Base-by-base conservation (phyloP, 2,888 invertebrate genomes). In the Xylota sylvarum region DNA sequence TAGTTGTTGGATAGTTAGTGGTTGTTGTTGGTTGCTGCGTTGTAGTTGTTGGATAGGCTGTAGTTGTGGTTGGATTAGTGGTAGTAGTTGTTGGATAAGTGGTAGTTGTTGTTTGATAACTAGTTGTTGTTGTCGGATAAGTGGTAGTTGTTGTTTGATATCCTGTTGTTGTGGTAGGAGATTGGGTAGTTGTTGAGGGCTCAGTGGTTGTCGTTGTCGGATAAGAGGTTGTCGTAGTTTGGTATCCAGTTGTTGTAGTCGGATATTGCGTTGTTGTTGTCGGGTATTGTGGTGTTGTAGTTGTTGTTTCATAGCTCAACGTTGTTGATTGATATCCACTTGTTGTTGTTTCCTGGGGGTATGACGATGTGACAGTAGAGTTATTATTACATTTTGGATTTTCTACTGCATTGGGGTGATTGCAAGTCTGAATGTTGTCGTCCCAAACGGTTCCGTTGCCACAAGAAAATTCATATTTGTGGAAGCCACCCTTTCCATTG, bases 371-470 rank as follows among this genome's bases (percentile, higher is more conserved):
- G 5, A 43, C 14, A 14, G 55, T 46, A 0, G 65, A 40, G 10
- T 35, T 64, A 62, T 12, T 50, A 9, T 72, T 81, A 70, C 90
- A 90, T 79, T 87, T 89, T 5, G 88, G 87, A 87, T 89, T 89
- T 35, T 87, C 81, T 12, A 85, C 67, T 0, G 50, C 46, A 17
- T 72, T 46, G 9, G 80, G 90, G 79, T 92, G 90, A 65, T 92
- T 92, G 69, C 93, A 93, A 2, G 91, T 92, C 70, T 91, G 91
- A 2, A 90, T 72, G n/a, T 90, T 89, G 58, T 93, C 93, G 89
- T 95, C 94, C 95, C 95, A 95, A 12, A 94, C 94, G 0, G 95
- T 95, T 23, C 95, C 96, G 58, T 94, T 94, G 0, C 94, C 95
- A 89, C 96, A 96, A 35, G 92, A 92, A 88, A 95, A 96, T 23